Base-by-base conservation (phyloP, 2,888 invertebrate species). In the Taphrorychus bicolor region DNA sequence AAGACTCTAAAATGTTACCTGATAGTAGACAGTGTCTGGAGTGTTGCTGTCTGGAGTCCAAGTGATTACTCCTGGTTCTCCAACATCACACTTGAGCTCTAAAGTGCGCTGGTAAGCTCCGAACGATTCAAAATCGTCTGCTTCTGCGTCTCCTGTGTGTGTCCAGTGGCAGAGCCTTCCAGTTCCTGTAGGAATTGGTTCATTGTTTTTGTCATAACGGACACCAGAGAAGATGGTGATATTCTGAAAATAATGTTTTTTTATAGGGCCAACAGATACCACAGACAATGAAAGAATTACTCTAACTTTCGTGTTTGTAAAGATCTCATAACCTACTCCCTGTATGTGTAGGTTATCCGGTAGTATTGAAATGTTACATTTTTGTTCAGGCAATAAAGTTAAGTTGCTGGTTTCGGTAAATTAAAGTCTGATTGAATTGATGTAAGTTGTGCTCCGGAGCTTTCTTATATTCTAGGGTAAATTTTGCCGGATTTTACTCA, bases 11-110 rank as follows among this genome's bases (percentile, higher is more conserved):
- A 19, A 51, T 51, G n/a, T 74, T 80, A 93, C 94, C 87, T 94
- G 97, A 81, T 97, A 97, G 80, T 95, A 97, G 41, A 97, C 94
- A 5, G 93, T 91, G 79, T 96, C 92, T 0, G 97, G 96, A 0
- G 96, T 96, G 74, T 91, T 86, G 63, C 85, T 83, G 80, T 95
- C 94, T 0, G 96, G 96, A 0, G 90, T 93, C 94, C 95, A 97
- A 70, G 90, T 88, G 41, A 96, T 88, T 42, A 94, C 85, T 7
- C 94, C 95, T 0, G 95, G 94, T 75, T 90, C 90, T 2, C 95
- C 95, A 65, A 85, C 85, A 77, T 95, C 94, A 80, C 96, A 97
- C 74, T 90, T 88, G 1, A 96, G 85, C 16, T 91, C 91, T 17
- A 96, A 83, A 0, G 91, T 91, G 22, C 95, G 85, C 82, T 96